These are phyloP conservation scores for Matsumyia berberina DNA, from an alignment of 2,888 invertebrate species.

Conservation along the genomic window DNA sequence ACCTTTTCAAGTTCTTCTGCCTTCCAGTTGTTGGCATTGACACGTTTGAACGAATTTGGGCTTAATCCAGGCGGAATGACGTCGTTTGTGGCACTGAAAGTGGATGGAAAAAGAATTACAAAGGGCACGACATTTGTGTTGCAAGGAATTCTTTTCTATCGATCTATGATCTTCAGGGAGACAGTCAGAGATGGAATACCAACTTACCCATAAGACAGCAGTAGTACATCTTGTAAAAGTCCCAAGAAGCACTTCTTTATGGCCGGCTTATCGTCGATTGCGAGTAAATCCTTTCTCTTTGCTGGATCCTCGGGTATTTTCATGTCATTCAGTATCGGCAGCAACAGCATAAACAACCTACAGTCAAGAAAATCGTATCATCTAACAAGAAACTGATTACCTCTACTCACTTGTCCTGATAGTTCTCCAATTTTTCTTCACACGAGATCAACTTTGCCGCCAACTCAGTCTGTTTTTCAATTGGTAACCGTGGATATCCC, in stretches of 20 bases:
- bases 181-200: not conserved
- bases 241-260: constrained; percentile 86
- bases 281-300: constrained; percentile 87
- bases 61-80: constrained; percentile 91
- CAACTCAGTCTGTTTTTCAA: constrained; percentile 90
- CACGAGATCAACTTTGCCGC: constrained; percentile 91
- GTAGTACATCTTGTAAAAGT: constrained; percentile 92
- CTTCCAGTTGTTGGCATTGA: constrained; percentile 89
- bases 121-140: too few species aligned
- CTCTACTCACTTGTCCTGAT: constrained; percentile 90
- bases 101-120: not conserved
- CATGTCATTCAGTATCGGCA: constrained; percentile 91
- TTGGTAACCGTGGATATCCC: constrained; percentile 93
- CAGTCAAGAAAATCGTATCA: constrained; percentile 78
- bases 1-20: constrained; percentile 93
- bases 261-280: constrained; percentile 89
- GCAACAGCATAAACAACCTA: constrained; percentile 91
- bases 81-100: constrained; percentile 79
- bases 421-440: constrained; percentile 91
- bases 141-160: too few species aligned
- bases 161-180: too few species aligned
- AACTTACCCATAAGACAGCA: constrained; percentile 93
- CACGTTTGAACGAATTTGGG: constrained; percentile 90
- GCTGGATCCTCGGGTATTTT: constrained; percentile 87
- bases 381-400: constrained; percentile 11